A percentile compares a stretch with the other conserved stretches of the same genome.
These are phyloP conservation scores for Spodoptera litura DNA, from an alignment of 1,140 invertebrate genomes.

Conservation along the genomic window DNA sequence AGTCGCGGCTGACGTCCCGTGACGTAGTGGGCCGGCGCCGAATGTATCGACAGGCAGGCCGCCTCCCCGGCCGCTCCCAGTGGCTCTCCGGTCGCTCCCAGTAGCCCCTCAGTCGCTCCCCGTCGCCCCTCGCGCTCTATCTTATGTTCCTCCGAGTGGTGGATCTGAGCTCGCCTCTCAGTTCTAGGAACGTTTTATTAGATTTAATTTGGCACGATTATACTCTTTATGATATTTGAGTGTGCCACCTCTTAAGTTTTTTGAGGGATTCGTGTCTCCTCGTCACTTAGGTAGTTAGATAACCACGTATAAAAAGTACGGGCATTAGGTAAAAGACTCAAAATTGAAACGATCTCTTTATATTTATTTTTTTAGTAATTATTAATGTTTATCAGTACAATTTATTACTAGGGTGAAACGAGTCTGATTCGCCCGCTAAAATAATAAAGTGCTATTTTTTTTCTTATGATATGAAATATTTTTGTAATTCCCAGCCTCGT, in stretches of 20 bases:
- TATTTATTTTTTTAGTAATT: constrained; percentile 49
- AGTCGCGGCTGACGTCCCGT: constrained; percentile 8
- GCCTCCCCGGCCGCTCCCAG: too few species aligned
- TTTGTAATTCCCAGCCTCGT: constrained; percentile 27
- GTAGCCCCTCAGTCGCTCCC: neutral
- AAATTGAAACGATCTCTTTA: constrained; percentile 57
- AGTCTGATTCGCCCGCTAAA: constrained; percentile 31
- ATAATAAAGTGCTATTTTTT: constrained; percentile 48
- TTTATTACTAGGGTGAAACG: constrained; percentile 34
- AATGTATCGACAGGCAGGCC: too few species aligned
- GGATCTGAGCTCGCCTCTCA: neutral
- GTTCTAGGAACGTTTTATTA: neutral
- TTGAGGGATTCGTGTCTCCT: constrained; percentile 34
- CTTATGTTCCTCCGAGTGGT: too few species aligned
- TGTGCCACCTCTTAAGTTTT: constrained; percentile 20
- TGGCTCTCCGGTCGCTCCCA: neutral
- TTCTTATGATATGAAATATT: constrained; percentile 40
- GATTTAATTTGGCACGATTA: constrained; percentile 15
- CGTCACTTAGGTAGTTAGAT: constrained; percentile 15
- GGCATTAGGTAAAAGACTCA: constrained; percentile 52
- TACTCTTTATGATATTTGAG: constrained; percentile 38
- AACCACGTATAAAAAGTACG: constrained; percentile 29
- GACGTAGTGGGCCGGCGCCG: constrained; percentile 1
- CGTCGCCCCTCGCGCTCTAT: too few species aligned
- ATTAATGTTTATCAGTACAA: constrained; percentile 47